Base-by-base conservation (phyloP, 2,797 vertebrate species). In the Miichthys miiuy region DNA sequence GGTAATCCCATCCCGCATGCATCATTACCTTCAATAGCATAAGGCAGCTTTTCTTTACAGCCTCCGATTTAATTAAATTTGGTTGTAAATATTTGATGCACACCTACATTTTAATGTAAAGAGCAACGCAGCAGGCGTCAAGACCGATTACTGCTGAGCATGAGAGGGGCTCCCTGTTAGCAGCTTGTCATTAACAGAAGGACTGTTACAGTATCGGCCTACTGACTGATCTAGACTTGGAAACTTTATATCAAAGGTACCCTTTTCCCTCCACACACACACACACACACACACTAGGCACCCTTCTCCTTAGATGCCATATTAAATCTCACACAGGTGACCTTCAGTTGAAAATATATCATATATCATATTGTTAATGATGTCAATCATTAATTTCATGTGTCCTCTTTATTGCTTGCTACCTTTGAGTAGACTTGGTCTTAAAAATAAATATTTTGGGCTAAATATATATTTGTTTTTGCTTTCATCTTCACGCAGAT, bases 21-120 rank as follows among this genome's bases (percentile, higher is more conserved):
- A 94, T 94, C 94, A 95, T 95, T 95, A 94, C 93, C 90, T 94
- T 92, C 89, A 93, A 89, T 91, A 86, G 92, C 90, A 92, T 85
- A 90, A 90, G 85, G 90, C 89, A 79, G 85, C 86, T 94, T 93
- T 94, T 86, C 90, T 93, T 92, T 93, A 91, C 77, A 78, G 79
- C 86, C 85, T 64, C 54, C 48, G 54, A 81, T 94, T 95, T 91
- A 93, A 95, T 95, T 94, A 92, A 90, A 91, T 91, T 84, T 51
- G 72, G 82, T 78, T 86, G 90, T 95, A 92, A 94, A 94, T 94
- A 95, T 94, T 94, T 95, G 78, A 95, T 94, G 89, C 89, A 87
- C 67, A 64, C 62, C 72, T 71, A 90, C 77, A 82, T 92, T 76
- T 91, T 79, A 90, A 87, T 85, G 82, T 86, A 88, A 83, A 88